Evolutionary conservation across 2,113 vertebrate genomes (phyloP), one percentile per base, ranked within the genome.

Genomic region (Formicarius rufipectus): DNA sequence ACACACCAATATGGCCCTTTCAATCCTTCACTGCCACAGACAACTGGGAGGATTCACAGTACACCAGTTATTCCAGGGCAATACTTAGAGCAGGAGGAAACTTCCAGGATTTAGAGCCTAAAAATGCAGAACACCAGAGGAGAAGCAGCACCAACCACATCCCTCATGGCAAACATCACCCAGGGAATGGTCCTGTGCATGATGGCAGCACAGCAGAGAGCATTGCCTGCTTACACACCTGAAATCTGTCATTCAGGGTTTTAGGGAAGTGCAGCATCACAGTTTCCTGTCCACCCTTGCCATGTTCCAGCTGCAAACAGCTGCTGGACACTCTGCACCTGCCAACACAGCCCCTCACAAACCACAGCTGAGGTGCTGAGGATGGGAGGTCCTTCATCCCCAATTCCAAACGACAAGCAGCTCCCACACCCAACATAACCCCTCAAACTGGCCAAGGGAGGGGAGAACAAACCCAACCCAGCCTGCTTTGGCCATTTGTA

Each of bases 1-100:
- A 25, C 0, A 10, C 0, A 0, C 24, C 44, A 52, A 12, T 2
- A 0, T 0, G 1, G n/a, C 22, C 50, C 35, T 42, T 44, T 6
- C 0, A 5, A 21, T 9, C 4, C 8, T 10, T 3, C 45, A 2
- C 14, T 25, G 28, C 1, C 2, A 9, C 45, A 9, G 12, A 25
- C 20, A 35, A 4, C 5, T 13, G 10, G 12, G 18, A 20, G 49
- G 20, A 56, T 7, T 35, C 39, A 39, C 10, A 25, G 16, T 6
- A 39, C 40, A 35, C 12, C 44, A 60, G 60, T 4, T 35, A 39
- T 21, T 39, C 35, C 69, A 47, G 17, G 6, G 15, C 7, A 30
- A 21, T 6, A 16, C 7, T 20, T 37, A 24, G 24, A 33, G 25
- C 19, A 35, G 14, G 24, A 59, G 30, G 37, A 47, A 68, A 12